Base-by-base conservation (phyloP, 2,113 vertebrate species). In the Phalacrocorax carbo region DNA sequence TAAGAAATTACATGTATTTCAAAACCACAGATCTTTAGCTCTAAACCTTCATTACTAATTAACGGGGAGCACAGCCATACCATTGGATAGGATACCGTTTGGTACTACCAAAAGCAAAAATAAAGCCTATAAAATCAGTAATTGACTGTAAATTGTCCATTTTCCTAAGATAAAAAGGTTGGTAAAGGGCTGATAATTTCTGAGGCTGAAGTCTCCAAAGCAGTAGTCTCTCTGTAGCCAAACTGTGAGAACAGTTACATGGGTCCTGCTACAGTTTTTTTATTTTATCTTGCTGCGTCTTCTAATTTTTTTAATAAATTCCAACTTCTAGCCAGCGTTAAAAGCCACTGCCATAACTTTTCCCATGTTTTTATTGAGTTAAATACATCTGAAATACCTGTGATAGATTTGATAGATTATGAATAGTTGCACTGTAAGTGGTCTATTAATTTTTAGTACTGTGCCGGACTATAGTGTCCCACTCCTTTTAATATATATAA, bases 221-320 rank as follows among this genome's bases (percentile, higher is more conserved):
- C 57, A 81, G 4, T 76, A 30, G 32, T 87, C 5, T 82, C 1
- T 46, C 48, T 94, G 8, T 71, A 73, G 49, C 44, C 10, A 80
- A 22, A 27, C n/a, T 92, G 14, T 81, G 72, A 89, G 40, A 82
- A 91, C 10, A 62, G 16, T 93, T 93, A 26, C 15, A 87, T 13
- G 72, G 15, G 15, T 94, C 97, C 91, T 90, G 13, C 51, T 80
- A 65, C 16, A 88, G 34, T 49, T 83, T 44, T 96, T 97, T 70
- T 19, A 72, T 85, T 80, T 65, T 69, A 42, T 20, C 93, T 11
- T 57, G 27, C 25, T 87, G 32, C 52, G 17, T 91, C 55, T 92
- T 85, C 76, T 94, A 92, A 77, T 91, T 23, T 42, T 19, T 69
- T 96, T 60, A 62, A 92, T 72, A 57, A 86, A 68, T 7, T 83